phyloP scores from a whole-genome alignment of 2,888 invertebrate genomes.

The Lottia scabra region DNA sequence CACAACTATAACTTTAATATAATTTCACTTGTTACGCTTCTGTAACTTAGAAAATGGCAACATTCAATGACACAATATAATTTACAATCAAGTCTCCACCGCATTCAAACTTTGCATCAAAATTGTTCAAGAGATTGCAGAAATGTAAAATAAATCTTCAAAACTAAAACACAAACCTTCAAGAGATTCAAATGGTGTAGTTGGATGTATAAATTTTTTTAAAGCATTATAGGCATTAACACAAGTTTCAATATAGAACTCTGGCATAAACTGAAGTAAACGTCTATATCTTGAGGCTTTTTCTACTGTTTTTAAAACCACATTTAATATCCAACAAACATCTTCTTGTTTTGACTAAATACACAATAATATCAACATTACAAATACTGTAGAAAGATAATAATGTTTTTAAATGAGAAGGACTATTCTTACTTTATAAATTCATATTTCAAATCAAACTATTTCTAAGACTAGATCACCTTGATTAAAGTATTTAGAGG shows the following conservation, averaged over 20 bases:
- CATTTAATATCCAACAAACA: conserved; percentile 75
- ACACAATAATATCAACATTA: too few species aligned
- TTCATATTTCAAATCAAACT: too few species aligned
- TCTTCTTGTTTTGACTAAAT: conserved; percentile 74
- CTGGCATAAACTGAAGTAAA: conserved; percentile 80
- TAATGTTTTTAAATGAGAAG: too few species aligned
- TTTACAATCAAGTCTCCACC: background rate
- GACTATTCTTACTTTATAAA: too few species aligned
- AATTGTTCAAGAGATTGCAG: too few species aligned
- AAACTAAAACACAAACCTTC: conserved; percentile 68
- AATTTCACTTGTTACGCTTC: too few species aligned
- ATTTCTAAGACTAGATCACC: too few species aligned
- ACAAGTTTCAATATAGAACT: conserved; percentile 80
- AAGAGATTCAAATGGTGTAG: conserved; percentile 73
- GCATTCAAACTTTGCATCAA: too few species aligned
- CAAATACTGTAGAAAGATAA: too few species aligned
- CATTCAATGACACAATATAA: background rate
- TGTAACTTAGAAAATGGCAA: too few species aligned
- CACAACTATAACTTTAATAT: background rate
- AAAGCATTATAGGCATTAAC: conserved; percentile 77
- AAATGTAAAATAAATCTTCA: background rate
- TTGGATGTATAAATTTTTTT: conserved; percentile 77
- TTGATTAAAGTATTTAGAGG: too few species aligned
- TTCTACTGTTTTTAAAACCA: conserved; percentile 75
- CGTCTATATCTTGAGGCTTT: conserved; percentile 75